Evolutionary conservation across 1,140 invertebrate species (phyloP), one percentile per base, ranked within the genome.

Genomic region (Hetaerina americana): DNA sequence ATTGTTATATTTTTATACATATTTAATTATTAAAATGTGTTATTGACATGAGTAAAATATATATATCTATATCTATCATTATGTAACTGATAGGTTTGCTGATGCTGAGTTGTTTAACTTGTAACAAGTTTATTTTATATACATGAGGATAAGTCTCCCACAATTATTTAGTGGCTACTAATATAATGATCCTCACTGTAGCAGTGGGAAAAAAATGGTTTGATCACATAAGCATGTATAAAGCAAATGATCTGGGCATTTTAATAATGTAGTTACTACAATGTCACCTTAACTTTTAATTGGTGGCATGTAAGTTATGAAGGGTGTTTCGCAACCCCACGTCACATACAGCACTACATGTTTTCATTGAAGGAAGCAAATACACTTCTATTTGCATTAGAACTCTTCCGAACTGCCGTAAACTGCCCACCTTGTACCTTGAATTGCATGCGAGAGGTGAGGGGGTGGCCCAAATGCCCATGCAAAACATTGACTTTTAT

Each of bases 1-100:
- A 57, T 57, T n/a, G 40, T 57, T 57, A 57, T 57, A 57, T 57
- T 57, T 57, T 57, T 57, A 57, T 57, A 57, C 40, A 57, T 57
- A 57, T 57, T 57, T 57, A 57, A 57, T 57, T 57, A 57, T 5
- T 57, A 57, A 57, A 10, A 57, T 57, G 40, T 57, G 15, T 57
- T 57, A 57, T 1, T 57, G 40, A 57, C 22, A n/a, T n/a, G 40
- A n/a, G 22, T 57, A 57, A 18, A 57, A 57, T 18, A 57, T 57
- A 57, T 57, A 57, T 57, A 57, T 57, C 40, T 57, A 57, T 57
- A 57, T 57, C 22, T 12, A 57, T 57, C 22, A 57, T 57, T n/a
- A 57, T 57, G 15, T 18, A 57, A 57, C 15, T 3, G 40, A 57
- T 57, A 57, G 40, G 40, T 57, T 57, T 57, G 15, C 15, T 57